A percentile compares a stretch with the other conserved stretches of the same genome.
These are phyloP conservation scores for Cremastobaeus sp. DNA, from an alignment of 2,888 invertebrate species.

Conservation along the genomic window DNA sequence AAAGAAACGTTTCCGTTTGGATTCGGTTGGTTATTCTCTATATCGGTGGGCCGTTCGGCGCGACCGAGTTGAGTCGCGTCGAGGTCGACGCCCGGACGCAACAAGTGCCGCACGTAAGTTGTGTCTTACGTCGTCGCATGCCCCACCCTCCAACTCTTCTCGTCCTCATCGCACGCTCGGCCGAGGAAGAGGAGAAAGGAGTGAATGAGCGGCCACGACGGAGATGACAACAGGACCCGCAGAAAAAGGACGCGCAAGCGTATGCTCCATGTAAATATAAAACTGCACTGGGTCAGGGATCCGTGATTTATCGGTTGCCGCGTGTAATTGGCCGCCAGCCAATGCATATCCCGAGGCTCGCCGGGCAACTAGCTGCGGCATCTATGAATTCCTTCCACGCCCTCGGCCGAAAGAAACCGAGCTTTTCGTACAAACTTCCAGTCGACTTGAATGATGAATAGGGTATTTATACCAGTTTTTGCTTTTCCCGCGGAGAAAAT, in stretches of 20 bases:
- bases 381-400: constrained; percentile 54
- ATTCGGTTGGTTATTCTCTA: constrained; percentile 37
- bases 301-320: constrained; percentile 75
- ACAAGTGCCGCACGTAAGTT: constrained; percentile 77
- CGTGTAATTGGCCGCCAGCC: constrained; percentile 73
- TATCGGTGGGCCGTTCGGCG: constrained; percentile 39
- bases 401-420: constrained; percentile 28
- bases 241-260: constrained; percentile 41
- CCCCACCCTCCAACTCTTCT: constrained; percentile 27
- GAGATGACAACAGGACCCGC: constrained; percentile 34
- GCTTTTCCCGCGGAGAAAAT: no score
- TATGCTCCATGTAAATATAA: constrained; percentile 72
- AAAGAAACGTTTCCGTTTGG: no score
- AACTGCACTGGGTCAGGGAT: constrained; percentile 78
- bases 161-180: constrained; percentile 13
- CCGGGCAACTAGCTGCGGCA: constrained; percentile 36
- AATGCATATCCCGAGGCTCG: constrained; percentile 69
- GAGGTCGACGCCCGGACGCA: constrained; percentile 78
- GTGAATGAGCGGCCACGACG: constrained; percentile 37
- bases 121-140: constrained; percentile 64
- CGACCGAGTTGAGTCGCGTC: constrained; percentile 44
- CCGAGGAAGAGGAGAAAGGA: constrained; percentile 12
- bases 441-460: constrained; percentile 1
- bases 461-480: background rate
- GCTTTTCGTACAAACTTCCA: constrained; percentile 10